These are phyloP conservation scores for Sitta carolinensis DNA, from an alignment of 2,797 vertebrate genomes.

Conservation along the genomic window DNA sequence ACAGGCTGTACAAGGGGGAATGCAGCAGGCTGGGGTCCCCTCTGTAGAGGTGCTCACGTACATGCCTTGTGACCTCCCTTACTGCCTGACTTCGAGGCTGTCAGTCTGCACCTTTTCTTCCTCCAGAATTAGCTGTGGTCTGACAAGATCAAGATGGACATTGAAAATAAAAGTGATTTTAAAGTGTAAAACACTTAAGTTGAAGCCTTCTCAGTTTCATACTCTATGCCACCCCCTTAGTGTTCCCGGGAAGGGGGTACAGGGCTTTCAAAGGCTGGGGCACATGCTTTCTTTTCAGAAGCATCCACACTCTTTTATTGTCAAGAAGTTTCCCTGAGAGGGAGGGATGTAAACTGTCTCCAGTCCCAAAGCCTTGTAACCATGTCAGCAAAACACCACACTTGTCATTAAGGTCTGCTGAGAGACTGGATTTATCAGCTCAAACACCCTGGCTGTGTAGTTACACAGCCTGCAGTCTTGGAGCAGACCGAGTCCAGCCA, in stretches of 20 bases:
- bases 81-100: not conserved
- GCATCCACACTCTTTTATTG: accelerated
- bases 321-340: not conserved
- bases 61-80: not conserved
- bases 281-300: not conserved
- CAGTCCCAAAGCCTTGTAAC: not conserved
- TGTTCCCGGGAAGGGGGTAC: not conserved
- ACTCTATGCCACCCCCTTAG: not conserved
- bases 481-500: not conserved
- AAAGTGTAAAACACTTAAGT: not conserved
- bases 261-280: not conserved
- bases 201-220: not conserved
- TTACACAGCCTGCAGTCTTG: not conserved
- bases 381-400: not conserved
- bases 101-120: not conserved
- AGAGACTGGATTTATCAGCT: not conserved
- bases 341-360: not conserved
- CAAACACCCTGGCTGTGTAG: not conserved
- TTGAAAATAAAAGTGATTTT: not conserved
- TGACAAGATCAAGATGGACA: not conserved
- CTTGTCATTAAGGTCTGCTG: not conserved
- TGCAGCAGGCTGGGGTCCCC: not conserved
- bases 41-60: not conserved
- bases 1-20: not conserved
- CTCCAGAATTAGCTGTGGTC: not conserved